Evolutionary conservation across 2,797 vertebrate genomes (phyloP).

Genomic region (Sebastes matsubarae): DNA sequence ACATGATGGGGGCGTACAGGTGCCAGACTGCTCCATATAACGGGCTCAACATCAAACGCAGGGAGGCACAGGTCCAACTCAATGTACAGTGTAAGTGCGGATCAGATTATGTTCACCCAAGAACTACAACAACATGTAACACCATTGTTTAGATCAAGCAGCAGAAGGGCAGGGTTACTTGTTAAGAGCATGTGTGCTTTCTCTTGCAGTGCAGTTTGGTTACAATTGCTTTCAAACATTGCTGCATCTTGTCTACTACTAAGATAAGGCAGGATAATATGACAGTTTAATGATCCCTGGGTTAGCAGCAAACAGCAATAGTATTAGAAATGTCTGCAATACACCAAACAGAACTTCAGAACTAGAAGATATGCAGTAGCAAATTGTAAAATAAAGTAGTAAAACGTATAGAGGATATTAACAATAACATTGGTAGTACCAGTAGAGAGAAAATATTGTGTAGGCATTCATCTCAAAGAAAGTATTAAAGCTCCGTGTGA

Average conservation of each 20-base stretch:
- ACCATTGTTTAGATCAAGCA: neutral
- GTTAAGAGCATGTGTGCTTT: fast-evolving
- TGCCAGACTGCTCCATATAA: conserved; percentile 97
- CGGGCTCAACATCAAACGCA: conserved; percentile 94
- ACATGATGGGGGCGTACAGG: conserved; percentile 92
- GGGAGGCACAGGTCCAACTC: conserved; percentile 92
- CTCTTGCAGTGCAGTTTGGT: neutral
- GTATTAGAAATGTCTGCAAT: neutral
- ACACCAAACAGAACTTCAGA: neutral
- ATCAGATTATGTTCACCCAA: neutral
- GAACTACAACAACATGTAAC: neutral
- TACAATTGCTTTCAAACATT: neutral
- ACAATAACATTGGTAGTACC: neutral
- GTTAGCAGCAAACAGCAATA: neutral
- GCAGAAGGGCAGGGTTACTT: neutral
- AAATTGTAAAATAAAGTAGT: neutral
- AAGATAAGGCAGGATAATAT: neutral
- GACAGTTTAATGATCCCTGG: conserved; percentile 13
- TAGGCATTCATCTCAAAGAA: neutral
- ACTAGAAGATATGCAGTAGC: neutral
- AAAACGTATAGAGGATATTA: neutral
- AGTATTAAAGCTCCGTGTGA: neutral
- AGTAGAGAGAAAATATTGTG: neutral
- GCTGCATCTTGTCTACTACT: neutral
- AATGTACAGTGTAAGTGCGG: conserved; percentile 94